Evolutionary conservation across 2,797 vertebrate genomes (phyloP).

Genomic region (Acridotheres tristis): DNA sequence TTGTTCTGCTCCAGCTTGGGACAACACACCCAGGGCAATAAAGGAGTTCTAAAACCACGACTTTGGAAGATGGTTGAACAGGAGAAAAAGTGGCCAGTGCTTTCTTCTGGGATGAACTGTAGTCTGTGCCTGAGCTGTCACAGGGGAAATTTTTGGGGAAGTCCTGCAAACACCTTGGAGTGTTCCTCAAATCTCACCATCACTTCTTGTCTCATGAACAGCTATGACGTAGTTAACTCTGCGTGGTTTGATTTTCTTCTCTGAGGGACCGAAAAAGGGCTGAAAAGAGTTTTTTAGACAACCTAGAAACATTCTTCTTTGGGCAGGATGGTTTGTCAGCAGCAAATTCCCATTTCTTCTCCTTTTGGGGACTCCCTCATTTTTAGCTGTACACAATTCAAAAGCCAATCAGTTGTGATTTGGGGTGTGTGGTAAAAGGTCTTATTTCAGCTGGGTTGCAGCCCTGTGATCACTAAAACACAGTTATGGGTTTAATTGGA

Average conservation of each 20-base stretch:
- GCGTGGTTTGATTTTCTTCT: not conserved
- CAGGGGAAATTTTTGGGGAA: fast-evolving
- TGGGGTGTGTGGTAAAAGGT: fast-evolving
- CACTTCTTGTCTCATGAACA: fast-evolving
- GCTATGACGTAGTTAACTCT: not conserved
- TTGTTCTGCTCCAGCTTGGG: not conserved
- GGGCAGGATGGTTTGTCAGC: not conserved
- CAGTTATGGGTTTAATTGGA: not conserved
- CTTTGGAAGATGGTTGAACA: not conserved
- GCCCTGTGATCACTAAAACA: not conserved
- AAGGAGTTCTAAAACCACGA: not conserved
- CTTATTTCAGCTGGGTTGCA: not conserved
- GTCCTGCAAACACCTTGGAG: not conserved
- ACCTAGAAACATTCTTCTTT: not conserved
- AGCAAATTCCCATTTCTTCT: not conserved
- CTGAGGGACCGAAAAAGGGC: not conserved
- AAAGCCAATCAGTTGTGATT: not conserved
- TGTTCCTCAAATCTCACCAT: not conserved
- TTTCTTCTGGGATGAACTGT: not conserved
- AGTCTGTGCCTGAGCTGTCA: not conserved
- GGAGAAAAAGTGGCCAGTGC: not conserved
- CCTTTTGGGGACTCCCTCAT: not conserved
- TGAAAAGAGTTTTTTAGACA: not conserved
- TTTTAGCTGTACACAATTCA: not conserved
- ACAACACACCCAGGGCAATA: not conserved